A percentile compares a stretch with the other conserved stretches of the same genome.
Evolutionary conservation across 2,888 invertebrate species (phyloP).

Genomic region (Epirrhoe alternata): DNA sequence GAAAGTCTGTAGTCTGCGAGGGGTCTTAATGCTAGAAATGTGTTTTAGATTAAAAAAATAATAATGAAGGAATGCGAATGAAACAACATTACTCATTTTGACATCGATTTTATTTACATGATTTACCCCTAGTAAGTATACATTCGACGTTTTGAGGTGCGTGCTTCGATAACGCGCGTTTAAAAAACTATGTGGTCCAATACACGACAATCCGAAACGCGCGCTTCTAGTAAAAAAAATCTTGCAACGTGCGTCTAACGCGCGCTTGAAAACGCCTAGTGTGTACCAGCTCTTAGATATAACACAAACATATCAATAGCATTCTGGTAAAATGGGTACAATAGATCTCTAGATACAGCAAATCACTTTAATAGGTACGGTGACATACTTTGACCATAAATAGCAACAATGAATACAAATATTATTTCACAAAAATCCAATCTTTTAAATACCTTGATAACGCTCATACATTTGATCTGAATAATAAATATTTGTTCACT

Average conservation of each 20-base stretch:
- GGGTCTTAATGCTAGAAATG: too few relatives aligned
- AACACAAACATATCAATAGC: background rate
- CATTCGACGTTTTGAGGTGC: too few relatives aligned
- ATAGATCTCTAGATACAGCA: background rate
- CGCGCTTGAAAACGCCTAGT: too few relatives aligned
- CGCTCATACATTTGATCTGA: background rate
- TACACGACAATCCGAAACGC: too few relatives aligned
- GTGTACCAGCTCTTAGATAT: too few relatives aligned
- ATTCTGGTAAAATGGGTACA: background rate
- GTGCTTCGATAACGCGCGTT: too few relatives aligned
- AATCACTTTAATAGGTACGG: background rate
- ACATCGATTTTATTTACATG: slow-evolving; percentile 19
- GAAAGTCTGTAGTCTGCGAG: too few relatives aligned
- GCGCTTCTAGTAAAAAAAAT: too few relatives aligned
- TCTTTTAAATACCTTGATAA: background rate
- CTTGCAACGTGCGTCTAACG: too few relatives aligned
- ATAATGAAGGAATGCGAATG: background rate
- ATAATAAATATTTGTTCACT: background rate
- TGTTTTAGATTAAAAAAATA: background rate
- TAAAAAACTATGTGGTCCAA: too few relatives aligned
- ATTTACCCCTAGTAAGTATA: too few relatives aligned
- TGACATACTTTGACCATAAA: too few relatives aligned
- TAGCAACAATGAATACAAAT: background rate
- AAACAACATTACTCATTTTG: background rate
- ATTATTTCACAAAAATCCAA: background rate